phyloP scores from a whole-genome alignment of 1,140 invertebrate genomes.

The Eubasilissa regina region DNA sequence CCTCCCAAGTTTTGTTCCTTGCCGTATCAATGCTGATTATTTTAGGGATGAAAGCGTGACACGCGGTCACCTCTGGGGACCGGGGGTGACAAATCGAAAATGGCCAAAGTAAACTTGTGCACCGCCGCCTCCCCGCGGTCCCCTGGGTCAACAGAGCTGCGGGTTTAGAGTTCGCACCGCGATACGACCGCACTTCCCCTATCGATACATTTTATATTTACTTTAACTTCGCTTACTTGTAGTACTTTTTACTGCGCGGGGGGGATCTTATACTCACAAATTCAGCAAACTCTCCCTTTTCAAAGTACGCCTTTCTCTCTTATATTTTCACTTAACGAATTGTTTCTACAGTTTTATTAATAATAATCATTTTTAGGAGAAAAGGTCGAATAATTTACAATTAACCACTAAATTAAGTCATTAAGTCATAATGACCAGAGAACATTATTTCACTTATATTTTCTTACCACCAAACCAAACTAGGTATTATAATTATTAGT shows the following conservation, averaged over 20 bases:
- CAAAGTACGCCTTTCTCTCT: no score
- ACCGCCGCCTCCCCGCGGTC: constrained; percentile 6
- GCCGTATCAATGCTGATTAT: neutral
- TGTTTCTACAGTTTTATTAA: no score
- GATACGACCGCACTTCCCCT: constrained; percentile 30
- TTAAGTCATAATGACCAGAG: no score
- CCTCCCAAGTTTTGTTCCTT: neutral
- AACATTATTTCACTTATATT: no score
- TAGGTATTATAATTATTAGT: no score
- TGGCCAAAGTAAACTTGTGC: constrained; percentile 32
- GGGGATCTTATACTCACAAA: no score
- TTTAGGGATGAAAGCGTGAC: neutral
- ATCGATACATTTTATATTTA: constrained; percentile 44
- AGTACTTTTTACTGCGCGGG: constrained; percentile 21
- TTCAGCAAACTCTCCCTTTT: no score
- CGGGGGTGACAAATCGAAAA: constrained; percentile 40
- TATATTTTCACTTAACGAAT: no score
- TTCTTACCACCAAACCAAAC: no score
- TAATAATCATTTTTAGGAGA: no score
- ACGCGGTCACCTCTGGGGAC: constrained; percentile 10
- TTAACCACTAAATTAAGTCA: no score
- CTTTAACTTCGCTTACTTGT: constrained; percentile 39
- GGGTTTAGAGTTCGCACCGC: constrained; percentile 29
- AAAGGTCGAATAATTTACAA: no score
- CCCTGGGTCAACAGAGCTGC: constrained; percentile 20